Evolutionary conservation across 2,888 invertebrate genomes (phyloP).

Genomic region (Macrophya annulata): DNA sequence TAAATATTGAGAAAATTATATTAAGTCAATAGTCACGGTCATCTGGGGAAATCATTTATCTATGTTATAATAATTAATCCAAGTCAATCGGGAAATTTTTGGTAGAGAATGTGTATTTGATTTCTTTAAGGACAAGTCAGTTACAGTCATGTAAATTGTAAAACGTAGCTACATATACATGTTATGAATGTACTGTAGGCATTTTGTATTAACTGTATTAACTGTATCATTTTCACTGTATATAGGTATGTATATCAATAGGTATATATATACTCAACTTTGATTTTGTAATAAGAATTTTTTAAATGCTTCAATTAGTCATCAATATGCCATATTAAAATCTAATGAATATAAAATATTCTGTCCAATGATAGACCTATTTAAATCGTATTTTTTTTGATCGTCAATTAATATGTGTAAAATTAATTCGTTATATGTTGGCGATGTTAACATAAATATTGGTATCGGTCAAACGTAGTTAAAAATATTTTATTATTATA

Average conservation of each 20-base stretch:
- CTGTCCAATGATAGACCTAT: slow-evolving; percentile 20
- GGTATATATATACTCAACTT: slow-evolving; percentile 21
- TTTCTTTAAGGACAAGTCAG: slow-evolving; percentile 72
- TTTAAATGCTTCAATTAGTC: slow-evolving; percentile 21
- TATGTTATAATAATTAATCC: slow-evolving; percentile 64
- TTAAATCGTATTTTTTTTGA: slow-evolving; percentile 26
- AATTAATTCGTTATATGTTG: slow-evolving; percentile 1
- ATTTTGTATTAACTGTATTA: not conserved
- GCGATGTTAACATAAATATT: not conserved
- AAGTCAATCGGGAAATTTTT: slow-evolving; percentile 69
- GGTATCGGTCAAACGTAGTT: slow-evolving; percentile 27
- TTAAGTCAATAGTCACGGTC: slow-evolving; percentile 38
- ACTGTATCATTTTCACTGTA: not conserved
- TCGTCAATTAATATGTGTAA: slow-evolving; percentile 22
- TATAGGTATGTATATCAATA: not conserved
- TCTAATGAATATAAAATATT: slow-evolving; percentile 39
- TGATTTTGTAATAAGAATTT: slow-evolving; percentile 32
- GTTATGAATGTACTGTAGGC: not conserved
- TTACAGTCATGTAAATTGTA: slow-evolving; percentile 71
- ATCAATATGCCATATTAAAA: slow-evolving; percentile 28
- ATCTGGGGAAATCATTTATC: not conserved
- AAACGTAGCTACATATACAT: slow-evolving; percentile 67
- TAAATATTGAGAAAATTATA: slow-evolving; percentile 8
- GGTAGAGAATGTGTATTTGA: slow-evolving; percentile 73
- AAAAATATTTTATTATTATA: slow-evolving; percentile 11